phyloP scores from a whole-genome alignment of 2,797 vertebrate genomes.

The Propithecus deckenii region DNA sequence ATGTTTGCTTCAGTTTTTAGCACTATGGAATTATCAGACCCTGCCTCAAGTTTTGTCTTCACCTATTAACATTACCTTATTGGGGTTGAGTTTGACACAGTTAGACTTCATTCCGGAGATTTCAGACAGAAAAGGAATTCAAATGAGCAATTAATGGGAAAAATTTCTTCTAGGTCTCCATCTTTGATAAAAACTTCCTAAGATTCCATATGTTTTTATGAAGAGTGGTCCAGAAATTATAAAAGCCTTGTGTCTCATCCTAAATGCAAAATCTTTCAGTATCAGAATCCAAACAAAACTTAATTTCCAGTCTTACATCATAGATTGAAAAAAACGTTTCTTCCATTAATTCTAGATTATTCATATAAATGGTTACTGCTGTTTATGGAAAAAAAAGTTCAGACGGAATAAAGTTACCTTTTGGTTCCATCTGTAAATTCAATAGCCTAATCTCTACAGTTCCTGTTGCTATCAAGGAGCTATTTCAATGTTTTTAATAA shows the following conservation, averaged over 20 bases:
- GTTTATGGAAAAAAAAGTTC: slow-evolving; percentile 31
- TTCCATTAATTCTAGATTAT: slow-evolving; percentile 27
- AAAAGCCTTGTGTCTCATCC: slow-evolving; percentile 30
- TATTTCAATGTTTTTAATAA: slow-evolving; percentile 42
- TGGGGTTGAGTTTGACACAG: slow-evolving; percentile 71
- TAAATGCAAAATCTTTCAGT: slow-evolving; percentile 48
- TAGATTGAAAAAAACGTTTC: background rate
- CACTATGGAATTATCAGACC: background rate
- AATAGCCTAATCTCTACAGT: background rate
- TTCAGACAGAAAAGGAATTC: slow-evolving; percentile 72
- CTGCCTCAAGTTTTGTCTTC: slow-evolving; percentile 51
- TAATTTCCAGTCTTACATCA: slow-evolving; percentile 37
- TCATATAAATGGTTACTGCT: slow-evolving; percentile 14
- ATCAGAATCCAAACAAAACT: slow-evolving; percentile 62
- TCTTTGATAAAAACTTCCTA: slow-evolving; percentile 54
- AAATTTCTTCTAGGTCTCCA: slow-evolving; percentile 49
- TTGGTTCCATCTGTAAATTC: slow-evolving; percentile 36
- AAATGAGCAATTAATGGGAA: slow-evolving; percentile 49
- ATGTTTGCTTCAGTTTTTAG: slow-evolving; percentile 43
- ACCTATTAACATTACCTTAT: slow-evolving; percentile 74
- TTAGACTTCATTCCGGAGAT: slow-evolving; percentile 72
- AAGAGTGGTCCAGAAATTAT: slow-evolving; percentile 18
- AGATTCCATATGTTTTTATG: slow-evolving; percentile 47
- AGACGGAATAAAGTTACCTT: slow-evolving; percentile 48
- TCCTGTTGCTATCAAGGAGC: slow-evolving; percentile 4